Evolutionary conservation across 2,113 vertebrate species (phyloP).

Genomic region (Psophia crepitans): DNA sequence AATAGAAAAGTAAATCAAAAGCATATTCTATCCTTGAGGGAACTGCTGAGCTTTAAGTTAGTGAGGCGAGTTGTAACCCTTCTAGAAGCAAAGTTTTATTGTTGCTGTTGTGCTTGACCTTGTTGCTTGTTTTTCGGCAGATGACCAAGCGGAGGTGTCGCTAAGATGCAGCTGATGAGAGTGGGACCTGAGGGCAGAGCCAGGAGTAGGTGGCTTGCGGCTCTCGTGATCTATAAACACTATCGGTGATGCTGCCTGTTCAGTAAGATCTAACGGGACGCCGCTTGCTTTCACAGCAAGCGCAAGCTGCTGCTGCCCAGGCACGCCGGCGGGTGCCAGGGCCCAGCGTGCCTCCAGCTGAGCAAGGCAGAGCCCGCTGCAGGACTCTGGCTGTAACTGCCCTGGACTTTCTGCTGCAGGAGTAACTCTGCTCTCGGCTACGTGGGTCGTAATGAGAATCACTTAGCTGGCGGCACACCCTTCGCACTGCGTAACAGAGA

Average conservation of each 20-base stretch:
- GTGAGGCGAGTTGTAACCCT: neutral
- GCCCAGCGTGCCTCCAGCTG: too few species aligned
- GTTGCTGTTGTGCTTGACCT: neutral
- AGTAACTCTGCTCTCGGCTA: neutral
- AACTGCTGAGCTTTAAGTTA: neutral
- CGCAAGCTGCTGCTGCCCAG: neutral
- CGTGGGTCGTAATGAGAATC: neutral
- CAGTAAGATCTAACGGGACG: neutral
- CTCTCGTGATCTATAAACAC: neutral
- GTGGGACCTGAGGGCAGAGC: neutral
- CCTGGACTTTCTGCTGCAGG: neutral
- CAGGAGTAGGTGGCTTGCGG: neutral
- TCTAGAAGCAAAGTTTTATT: neutral
- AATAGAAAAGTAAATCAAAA: neutral
- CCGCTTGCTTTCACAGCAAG: neutral
- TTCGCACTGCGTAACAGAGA: neutral
- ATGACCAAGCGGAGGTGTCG: neutral
- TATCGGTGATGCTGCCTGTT: neutral
- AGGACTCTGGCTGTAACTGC: neutral
- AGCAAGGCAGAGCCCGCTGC: neutral
- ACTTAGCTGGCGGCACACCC: neutral
- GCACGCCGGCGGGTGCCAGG: too few species aligned
- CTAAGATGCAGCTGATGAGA: neutral
- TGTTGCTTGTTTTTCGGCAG: neutral
- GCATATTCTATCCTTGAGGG: neutral